Conservation (phyloP, 2,113 vertebrate genomes). For the Epinephelus moara region DNA sequence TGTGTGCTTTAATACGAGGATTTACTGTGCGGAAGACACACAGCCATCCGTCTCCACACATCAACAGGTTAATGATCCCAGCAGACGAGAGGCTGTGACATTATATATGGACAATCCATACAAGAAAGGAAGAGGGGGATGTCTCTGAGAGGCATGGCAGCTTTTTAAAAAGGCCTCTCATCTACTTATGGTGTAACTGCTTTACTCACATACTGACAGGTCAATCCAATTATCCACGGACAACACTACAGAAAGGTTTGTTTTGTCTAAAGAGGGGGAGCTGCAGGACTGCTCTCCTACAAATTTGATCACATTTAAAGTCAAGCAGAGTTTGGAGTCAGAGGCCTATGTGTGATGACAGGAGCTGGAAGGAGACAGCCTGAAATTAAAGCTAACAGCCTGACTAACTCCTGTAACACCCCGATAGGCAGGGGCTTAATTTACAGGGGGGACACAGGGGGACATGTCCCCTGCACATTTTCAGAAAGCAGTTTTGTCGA, state of each 20-base stretch:
- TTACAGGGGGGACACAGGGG: too few relatives aligned
- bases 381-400: too few relatives aligned
- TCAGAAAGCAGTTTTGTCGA: neutral
- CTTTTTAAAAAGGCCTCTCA: slow-evolving; percentile 16
- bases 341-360: neutral
- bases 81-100: slow-evolving; percentile 9
- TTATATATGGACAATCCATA: slow-evolving; percentile 43
- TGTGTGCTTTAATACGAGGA: neutral
- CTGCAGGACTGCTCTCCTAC: neutral
- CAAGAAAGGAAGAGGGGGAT: neutral
- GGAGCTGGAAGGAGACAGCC: too few relatives aligned
- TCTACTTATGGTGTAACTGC: neutral
- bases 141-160: neutral
- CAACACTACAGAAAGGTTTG: neutral
- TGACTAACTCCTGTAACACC: too few relatives aligned
- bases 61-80: slow-evolving; percentile 60
- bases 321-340: neutral
- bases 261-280: neutral
- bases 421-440: too few relatives aligned
- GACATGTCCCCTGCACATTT: neutral
- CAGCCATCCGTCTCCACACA: neutral
- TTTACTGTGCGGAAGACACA: slow-evolving; percentile 9
- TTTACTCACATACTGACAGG: slow-evolving; percentile 15
- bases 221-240: neutral
- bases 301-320: slow-evolving; percentile 10